Evolutionary conservation across 1,140 invertebrate species (phyloP), one percentile per base, ranked within the genome.

Genomic region (Drepana arcuata): DNA sequence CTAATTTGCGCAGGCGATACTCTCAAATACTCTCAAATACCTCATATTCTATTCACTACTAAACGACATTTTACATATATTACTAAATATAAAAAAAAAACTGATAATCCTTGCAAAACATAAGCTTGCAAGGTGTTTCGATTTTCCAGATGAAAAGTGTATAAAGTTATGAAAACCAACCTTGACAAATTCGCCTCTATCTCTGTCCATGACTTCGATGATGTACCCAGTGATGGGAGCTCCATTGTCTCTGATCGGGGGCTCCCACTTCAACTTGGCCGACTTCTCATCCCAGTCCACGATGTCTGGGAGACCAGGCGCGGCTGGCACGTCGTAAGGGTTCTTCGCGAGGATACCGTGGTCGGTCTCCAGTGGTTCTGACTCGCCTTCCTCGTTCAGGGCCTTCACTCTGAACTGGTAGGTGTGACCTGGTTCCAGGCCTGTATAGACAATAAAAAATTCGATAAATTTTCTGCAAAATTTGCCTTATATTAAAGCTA

Each of bases 401-500:
- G 96, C 97, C 64, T 93, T 94, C 0, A 99, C 95, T 41, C 97
- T 87, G 88, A 99, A 99, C 51, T 97, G 91, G 66, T 98, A 98
- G 26, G 95, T 95, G 65, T 95, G 93, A 36, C 93, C 93, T 29
- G 95, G 94, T 81, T 96, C 93, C 7, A 99, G 85, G 24, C 95
- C 93, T 83, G 40, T 25, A 18, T 25, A 26, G 4, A 7, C n/a
- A n/a, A n/a, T n/a, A n/a, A n/a, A n/a, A n/a, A n/a, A n/a, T n/a
- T n/a, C n/a, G n/a, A n/a, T n/a, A n/a, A n/a, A n/a, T n/a, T n/a
- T n/a, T n/a, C n/a, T n/a, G n/a, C n/a, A n/a, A n/a, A n/a, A n/a
- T n/a, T n/a, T n/a, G n/a, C n/a, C n/a, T n/a, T n/a, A n/a, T n/a
- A n/a, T n/a, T n/a, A n/a, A n/a, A n/a, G n/a, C n/a, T n/a, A n/a